Evolutionary conservation across 1,140 invertebrate species (phyloP), one percentile per base, ranked within the genome.

Genomic region (Pygmarrhopalites habei): DNA sequence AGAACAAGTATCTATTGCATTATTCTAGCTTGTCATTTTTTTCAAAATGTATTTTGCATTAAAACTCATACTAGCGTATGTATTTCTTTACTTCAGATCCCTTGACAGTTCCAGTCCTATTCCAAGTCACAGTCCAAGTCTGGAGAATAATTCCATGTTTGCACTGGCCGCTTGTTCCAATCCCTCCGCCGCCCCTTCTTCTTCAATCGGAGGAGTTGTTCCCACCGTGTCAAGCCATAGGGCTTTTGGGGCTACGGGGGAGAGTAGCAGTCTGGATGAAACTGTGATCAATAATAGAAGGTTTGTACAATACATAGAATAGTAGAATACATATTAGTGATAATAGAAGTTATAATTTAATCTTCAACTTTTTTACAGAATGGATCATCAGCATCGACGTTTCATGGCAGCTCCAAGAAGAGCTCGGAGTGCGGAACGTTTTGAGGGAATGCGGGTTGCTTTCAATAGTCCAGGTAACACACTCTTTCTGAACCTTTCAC

Each of bases 371-470:
- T n/a, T n/a, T n/a, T n/a, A n/a, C n/a, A n/a, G 44, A 29, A 55
- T 53, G 35, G 57, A 65, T 35, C 44, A 39, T 41, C 66, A 60
- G 29, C 59, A 52, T 19, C 44, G 56, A 17, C 46, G 66, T 5
- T 70, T 67, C 51, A 64, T 60, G 57, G 60, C 59, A 2, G 65
- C 69, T 25, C 67, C 67, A 7, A 23, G 72, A 35, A 49, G 72
- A 29, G 72, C 72, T 25, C 58, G 72, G 29, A 72, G 72, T 51
- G 72, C 72, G 12, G 72, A 72, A 43, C 43, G 72, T 30, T 72
- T 71, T 60, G 72, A 72, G 39, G 72, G 72, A 17, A 64, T 72
- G 64, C 44, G 72, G 43, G 55, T 72, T 44, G 62, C 57, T 26
- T 64, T 32, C 53, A 55, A 56, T n/a, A 46, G 49, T 29, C 55